Evolutionary conservation across 2,113 vertebrate genomes (phyloP), one percentile per base, ranked within the genome.

Genomic region (Vanacampus margaritifer): DNA sequence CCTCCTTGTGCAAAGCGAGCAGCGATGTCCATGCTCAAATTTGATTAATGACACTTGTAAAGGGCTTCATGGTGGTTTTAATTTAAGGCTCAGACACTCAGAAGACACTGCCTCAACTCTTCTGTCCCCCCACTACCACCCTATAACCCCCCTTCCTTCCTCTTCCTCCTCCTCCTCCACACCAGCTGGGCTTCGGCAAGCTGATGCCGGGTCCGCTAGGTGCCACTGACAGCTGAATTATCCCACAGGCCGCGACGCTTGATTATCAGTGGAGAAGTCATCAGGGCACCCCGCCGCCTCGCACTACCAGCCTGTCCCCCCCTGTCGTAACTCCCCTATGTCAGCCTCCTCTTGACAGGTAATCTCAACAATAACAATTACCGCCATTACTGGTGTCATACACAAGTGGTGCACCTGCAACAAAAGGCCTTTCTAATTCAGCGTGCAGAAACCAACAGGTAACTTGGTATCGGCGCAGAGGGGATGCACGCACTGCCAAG

Each of bases 281-380:
- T 98, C 96, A 98, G 93, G 93, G 74, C 91, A 90, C 93, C 92
- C 93, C 51, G 51, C 70, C 72, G 71, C 70, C 89, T 92, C 93
- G 93, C 93, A 93, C 65, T 26, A 48, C 88, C 92, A 17, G 23
- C 60, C 69, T 8, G 21, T 32, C 78, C 32, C 64, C 21, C 37
- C 54, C 87, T 91, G 89, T n/a, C 37, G 23, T n/a, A 36, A 11
- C 35, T 61, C 91, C 93, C 90, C 90, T 91, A 93, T 96, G 96
- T 98, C 97, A 97, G 93, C 95, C 73, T 82, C 93, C 90, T 93
- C 94, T 93, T 99, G 96, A 98, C 96, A 98, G 96, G 96, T 97
- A 98, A 99, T 98, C 98, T 97, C 95, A 97, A 98, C 95, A 96
- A 97, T 95, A 97, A 98, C 96, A 98, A 97, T 98, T 96, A 98